Conservation (phyloP, 2,888 invertebrate genomes). For the Lomographa bimaculata region DNA sequence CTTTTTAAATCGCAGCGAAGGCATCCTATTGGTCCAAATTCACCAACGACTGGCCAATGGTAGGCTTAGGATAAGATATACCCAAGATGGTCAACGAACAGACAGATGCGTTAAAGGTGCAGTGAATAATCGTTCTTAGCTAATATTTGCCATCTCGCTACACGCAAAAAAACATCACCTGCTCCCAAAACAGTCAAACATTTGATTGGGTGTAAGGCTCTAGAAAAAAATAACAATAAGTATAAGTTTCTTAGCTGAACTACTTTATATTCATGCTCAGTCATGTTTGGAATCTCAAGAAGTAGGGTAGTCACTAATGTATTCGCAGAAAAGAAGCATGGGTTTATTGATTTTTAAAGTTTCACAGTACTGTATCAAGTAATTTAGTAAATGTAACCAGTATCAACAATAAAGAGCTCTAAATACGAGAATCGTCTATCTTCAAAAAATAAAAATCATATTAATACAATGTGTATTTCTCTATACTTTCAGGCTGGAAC, state of each 20-base stretch:
- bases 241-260: background rate
- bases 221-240: conserved; percentile 3
- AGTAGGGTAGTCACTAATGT: too few species aligned
- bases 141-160: conserved; percentile 44
- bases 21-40: conserved; percentile 56
- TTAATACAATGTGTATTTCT: conserved; percentile 1
- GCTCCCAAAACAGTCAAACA: conserved; percentile 29
- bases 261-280: background rate
- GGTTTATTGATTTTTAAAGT: too few species aligned
- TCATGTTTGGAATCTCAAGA: background rate
- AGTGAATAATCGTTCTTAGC: conserved; percentile 47
- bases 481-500: conserved; percentile 57
- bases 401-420: too few species aligned
- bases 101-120: conserved; percentile 69
- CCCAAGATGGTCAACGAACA: conserved; percentile 40
- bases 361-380: too few species aligned
- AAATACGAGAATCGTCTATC: too few species aligned
- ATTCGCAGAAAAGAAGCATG: too few species aligned
- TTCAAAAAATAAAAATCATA: too few species aligned
- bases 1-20: conserved; percentile 45
- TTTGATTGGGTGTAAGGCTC: conserved; percentile 6
- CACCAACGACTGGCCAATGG: conserved; percentile 53
- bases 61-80: conserved; percentile 53
- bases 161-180: conserved; percentile 48
- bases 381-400: too few species aligned